These are phyloP conservation scores for Corythaeola cristata DNA, from an alignment of 2,113 vertebrate species.

Conservation along the genomic window DNA sequence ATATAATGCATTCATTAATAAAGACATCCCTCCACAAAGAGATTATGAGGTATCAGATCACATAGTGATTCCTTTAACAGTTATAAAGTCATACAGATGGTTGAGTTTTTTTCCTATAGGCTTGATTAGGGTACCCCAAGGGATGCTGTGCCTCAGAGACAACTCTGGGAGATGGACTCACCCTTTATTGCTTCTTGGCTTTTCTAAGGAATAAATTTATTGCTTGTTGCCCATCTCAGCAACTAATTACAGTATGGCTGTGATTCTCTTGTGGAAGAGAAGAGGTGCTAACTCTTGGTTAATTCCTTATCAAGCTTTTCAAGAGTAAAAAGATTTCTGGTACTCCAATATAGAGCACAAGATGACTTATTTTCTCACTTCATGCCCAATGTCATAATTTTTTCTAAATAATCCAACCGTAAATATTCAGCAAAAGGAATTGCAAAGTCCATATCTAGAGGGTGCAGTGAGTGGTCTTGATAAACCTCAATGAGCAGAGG, in stretches of 20 bases:
- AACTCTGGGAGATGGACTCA: not conserved
- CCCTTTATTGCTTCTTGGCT: not conserved
- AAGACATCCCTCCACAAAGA: not conserved
- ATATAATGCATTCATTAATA: constrained; percentile 5
- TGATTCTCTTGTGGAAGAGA: not conserved
- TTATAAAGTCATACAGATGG: not conserved
- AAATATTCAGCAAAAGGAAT: not conserved
- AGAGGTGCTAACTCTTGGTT: not conserved
- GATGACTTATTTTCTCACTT: not conserved
- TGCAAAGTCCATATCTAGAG: not conserved
- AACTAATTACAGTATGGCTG: not conserved
- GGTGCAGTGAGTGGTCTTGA: not conserved
- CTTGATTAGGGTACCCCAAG: not conserved
- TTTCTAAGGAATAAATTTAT: not conserved
- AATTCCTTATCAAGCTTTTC: not conserved
- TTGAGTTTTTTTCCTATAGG: not conserved
- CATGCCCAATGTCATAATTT: not conserved
- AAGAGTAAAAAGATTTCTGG: not conserved
- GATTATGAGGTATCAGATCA: constrained; percentile 7
- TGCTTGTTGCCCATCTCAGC: not conserved
- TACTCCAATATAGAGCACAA: not conserved
- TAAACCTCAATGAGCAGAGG: not conserved
- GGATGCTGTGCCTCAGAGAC: not conserved
- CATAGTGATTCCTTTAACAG: not conserved
- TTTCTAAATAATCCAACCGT: not conserved